Evolutionary conservation across 2,888 invertebrate genomes (phyloP).

Genomic region (Ophonus ardosiacus): DNA sequence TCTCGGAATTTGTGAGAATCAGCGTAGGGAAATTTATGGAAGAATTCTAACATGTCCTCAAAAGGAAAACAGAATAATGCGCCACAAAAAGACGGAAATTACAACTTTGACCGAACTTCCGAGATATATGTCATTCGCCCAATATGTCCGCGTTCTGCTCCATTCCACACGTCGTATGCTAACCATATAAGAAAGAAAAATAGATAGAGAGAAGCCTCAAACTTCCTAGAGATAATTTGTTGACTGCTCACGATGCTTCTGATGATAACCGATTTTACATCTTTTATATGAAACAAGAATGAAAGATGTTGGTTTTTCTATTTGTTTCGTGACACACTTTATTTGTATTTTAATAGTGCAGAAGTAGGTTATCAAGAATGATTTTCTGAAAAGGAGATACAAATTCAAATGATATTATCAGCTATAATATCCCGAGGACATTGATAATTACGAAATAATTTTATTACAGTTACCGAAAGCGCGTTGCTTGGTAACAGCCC

Average conservation of each 20-base stretch:
- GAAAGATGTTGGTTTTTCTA: too few relatives aligned
- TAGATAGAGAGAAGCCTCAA: not conserved
- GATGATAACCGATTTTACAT: not conserved
- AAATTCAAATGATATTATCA: too few relatives aligned
- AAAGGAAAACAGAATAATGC: slow-evolving; percentile 32
- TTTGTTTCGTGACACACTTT: too few relatives aligned
- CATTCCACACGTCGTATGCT: slow-evolving; percentile 8
- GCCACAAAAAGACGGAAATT: slow-evolving; percentile 37
- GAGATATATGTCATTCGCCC: slow-evolving; percentile 37
- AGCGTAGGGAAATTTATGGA: not conserved
- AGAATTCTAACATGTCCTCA: slow-evolving; percentile 30
- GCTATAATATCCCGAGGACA: too few relatives aligned
- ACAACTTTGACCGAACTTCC: slow-evolving; percentile 32
- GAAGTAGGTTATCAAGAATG: too few relatives aligned
- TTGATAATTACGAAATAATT: too few relatives aligned
- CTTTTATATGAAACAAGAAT: too few relatives aligned
- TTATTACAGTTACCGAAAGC: too few relatives aligned
- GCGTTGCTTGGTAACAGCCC: too few relatives aligned
- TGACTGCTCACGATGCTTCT: not conserved
- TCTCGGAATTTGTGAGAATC: not conserved
- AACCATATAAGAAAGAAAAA: not conserved
- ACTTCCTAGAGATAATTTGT: not conserved
- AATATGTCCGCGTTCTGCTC: not conserved
- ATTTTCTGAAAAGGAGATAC: too few relatives aligned
- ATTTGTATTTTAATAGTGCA: too few relatives aligned